A percentile compares a stretch with the other conserved stretches of the same genome.
These are phyloP conservation scores for Dryococelus australis DNA, from an alignment of 2,888 invertebrate species.

Conservation along the genomic window DNA sequence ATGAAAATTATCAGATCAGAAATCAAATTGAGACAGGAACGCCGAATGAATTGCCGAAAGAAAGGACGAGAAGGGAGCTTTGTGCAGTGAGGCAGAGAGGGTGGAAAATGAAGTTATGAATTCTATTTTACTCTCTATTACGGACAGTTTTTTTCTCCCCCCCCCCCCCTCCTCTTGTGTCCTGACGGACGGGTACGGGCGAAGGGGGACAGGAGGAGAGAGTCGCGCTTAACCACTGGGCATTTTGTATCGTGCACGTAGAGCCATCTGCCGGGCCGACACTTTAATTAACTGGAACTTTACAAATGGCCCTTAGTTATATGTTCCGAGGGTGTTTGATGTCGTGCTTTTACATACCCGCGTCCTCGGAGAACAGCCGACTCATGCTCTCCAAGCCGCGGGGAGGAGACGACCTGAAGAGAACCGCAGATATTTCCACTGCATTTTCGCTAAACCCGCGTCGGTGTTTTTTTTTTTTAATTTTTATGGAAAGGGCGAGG, in stretches of 20 bases:
- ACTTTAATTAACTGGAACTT: conserved; percentile 16
- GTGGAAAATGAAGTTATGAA: conserved; percentile 13
- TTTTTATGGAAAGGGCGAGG: background rate
- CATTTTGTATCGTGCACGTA: conserved; percentile 16
- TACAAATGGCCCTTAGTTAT: conserved; percentile 11
- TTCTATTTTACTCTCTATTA: background rate
- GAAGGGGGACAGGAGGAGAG: background rate
- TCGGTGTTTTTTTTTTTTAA: background rate
- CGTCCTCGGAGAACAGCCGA: background rate
- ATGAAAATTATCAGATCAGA: too few relatives aligned
- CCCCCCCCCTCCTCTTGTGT: background rate
- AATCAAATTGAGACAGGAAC: background rate
- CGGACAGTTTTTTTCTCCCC: too few relatives aligned
- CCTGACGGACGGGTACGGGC: background rate
- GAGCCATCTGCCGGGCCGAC: conserved; percentile 16
- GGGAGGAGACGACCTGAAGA: background rate
- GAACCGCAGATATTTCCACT: background rate
- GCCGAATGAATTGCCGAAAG: background rate
- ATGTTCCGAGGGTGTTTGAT: conserved; percentile 16
- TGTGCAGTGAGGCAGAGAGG: background rate
- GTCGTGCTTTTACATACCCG: background rate
- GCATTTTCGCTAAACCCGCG: background rate
- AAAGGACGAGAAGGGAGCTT: background rate
- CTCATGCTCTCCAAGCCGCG: background rate
- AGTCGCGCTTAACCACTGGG: conserved; percentile 2